Evolutionary conservation across 2,888 invertebrate species (phyloP).

Genomic region (Diaphora mendica): DNA sequence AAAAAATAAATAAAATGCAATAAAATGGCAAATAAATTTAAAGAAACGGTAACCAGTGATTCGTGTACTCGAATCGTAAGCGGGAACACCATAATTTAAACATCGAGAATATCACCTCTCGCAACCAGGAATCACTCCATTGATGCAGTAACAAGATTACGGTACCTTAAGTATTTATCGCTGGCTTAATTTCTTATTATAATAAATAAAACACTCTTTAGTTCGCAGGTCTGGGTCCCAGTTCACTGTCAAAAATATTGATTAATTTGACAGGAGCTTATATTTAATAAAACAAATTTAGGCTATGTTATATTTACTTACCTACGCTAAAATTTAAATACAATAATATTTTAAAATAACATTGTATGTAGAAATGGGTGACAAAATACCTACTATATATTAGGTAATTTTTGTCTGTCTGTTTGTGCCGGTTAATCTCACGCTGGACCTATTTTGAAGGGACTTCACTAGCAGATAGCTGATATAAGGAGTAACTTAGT

Average conservation of each 20-base stretch:
- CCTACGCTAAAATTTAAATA: background rate
- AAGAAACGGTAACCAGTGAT: background rate
- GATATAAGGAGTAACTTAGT: too few relatives aligned
- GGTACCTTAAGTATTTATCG: conserved; percentile 75
- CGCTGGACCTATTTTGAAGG: too few relatives aligned
- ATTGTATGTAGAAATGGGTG: background rate
- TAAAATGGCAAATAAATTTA: background rate
- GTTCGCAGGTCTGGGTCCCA: conserved; percentile 48
- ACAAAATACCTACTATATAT: too few relatives aligned
- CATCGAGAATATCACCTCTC: conserved; percentile 22
- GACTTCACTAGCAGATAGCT: too few relatives aligned
- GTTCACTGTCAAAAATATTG: conserved; percentile 59
- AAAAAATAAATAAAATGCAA: background rate
- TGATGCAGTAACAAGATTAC: conserved; percentile 73
- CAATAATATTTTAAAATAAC: background rate
- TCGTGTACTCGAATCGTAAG: background rate
- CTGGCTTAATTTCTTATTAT: conserved; percentile 58
- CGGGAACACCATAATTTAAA: conserved; percentile 10
- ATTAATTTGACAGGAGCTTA: conserved; percentile 58
- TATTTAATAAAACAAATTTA: conserved; percentile 45
- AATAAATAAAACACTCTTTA: conserved; percentile 69
- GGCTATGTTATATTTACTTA: conserved; percentile 16
- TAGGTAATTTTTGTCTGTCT: too few relatives aligned
- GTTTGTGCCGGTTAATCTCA: too few relatives aligned
- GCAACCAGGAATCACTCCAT: conserved; percentile 50